phyloP scores from a whole-genome alignment of 2,888 invertebrate species.

The Brenthis hecate region DNA sequence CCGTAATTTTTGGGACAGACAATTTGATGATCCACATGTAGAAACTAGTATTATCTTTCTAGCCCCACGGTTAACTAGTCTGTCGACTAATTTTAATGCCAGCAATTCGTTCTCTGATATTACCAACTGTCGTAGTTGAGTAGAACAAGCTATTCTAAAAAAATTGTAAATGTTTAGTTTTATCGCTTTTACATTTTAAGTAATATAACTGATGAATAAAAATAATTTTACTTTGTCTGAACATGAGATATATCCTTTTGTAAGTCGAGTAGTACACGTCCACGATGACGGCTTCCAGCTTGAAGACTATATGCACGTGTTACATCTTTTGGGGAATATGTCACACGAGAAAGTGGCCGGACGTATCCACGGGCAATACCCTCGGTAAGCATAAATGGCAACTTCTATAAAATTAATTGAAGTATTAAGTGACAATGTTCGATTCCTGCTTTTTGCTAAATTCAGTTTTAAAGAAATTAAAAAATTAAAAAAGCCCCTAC shows the following conservation, averaged over 20 bases:
- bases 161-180: background rate
- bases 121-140: slow-evolving; percentile 48
- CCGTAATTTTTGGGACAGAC: slow-evolving; percentile 25
- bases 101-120: slow-evolving; percentile 48
- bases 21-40: slow-evolving; percentile 27
- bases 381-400: slow-evolving; percentile 52
- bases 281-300: slow-evolving; percentile 54
- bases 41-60: slow-evolving; percentile 49
- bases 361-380: slow-evolving; percentile 60
- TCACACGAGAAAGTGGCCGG: slow-evolving; percentile 56
- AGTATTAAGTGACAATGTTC: too few relatives aligned
- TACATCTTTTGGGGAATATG: slow-evolving; percentile 48
- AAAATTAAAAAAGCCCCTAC: too few relatives aligned
- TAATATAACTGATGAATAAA: background rate
- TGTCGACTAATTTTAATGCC: slow-evolving; percentile 50
- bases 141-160: slow-evolving; percentile 48
- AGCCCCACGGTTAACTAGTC: slow-evolving; percentile 52
- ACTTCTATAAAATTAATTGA: slow-evolving; percentile 33
- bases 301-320: slow-evolving; percentile 57
- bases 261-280: slow-evolving; percentile 55
- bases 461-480: too few relatives aligned
- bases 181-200: background rate
- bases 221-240: slow-evolving; percentile 41
- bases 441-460: too few relatives aligned
- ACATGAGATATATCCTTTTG: slow-evolving; percentile 30